Percentiles rank a stretch among this genome's conserved stretches.
phyloP scores from a whole-genome alignment of 1,140 invertebrate genomes.

The Nymphalis io region DNA sequence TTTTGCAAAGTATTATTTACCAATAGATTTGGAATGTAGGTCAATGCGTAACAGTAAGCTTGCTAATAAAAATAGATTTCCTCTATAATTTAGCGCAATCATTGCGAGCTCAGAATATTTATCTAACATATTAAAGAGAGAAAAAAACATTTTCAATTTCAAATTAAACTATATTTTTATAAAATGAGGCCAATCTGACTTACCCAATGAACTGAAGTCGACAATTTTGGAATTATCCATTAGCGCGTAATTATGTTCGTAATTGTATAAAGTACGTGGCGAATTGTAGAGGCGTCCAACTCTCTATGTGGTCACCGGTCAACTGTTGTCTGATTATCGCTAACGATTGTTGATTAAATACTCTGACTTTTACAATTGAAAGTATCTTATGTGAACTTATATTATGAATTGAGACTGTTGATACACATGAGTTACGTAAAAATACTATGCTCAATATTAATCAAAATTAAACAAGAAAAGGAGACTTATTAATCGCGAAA shows the following conservation, averaged over 20 bases:
- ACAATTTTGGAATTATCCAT: conserved; percentile 68
- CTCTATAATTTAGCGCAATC: conserved; percentile 30
- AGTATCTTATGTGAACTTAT: conserved; percentile 79
- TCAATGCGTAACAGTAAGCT: conserved; percentile 31
- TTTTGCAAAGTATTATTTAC: conserved; percentile 36
- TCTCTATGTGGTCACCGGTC: conserved; percentile 55
- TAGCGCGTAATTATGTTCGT: conserved; percentile 40
- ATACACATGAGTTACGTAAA: background rate
- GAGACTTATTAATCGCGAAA: background rate
- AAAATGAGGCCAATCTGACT: conserved; percentile 42
- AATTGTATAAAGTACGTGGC: conserved; percentile 23
- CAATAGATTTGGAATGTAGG: conserved; percentile 36
- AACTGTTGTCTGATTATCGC: conserved; percentile 53
- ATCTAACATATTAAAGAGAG: background rate
- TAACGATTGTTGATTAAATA: conserved; percentile 69
- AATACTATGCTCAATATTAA: background rate
- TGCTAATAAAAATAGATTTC: conserved; percentile 40
- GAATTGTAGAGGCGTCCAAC: conserved; percentile 41
- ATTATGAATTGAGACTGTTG: conserved; percentile 9
- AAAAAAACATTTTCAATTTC: background rate
- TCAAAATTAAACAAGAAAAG: background rate
- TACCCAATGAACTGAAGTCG: conserved; percentile 65
- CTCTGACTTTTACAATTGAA: conserved; percentile 56
- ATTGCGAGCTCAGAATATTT: conserved; percentile 10
- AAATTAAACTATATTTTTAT: background rate